phyloP scores from a whole-genome alignment of 2,888 invertebrate species.

The Dasypolia templi region DNA sequence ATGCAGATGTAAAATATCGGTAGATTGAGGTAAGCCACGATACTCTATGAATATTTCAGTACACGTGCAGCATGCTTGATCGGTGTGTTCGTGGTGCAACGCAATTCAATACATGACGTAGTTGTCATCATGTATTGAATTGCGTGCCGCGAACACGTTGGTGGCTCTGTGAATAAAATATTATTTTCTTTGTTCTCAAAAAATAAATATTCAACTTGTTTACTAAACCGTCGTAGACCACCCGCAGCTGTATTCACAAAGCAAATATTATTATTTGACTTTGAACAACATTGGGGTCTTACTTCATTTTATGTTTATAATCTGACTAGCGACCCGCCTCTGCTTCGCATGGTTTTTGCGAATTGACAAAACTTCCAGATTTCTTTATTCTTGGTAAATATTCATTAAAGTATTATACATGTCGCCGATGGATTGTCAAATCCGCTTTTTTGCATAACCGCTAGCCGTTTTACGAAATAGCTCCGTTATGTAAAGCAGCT shows the following conservation, averaged over 20 bases:
- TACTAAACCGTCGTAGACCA: not conserved
- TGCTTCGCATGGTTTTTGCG: not conserved
- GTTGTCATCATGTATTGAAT: too few relatives aligned
- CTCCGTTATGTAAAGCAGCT: too few relatives aligned
- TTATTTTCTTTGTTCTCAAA: not conserved
- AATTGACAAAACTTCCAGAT: not conserved
- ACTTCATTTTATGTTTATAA: not conserved
- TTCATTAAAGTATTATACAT: not conserved
- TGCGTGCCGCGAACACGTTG: too few relatives aligned
- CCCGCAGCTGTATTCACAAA: conserved; percentile 1
- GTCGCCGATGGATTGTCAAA: too few relatives aligned
- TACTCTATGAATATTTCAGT: conserved; percentile 52
- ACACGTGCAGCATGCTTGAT: conserved; percentile 23
- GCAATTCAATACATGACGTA: conserved; percentile 16
- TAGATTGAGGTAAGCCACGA: conserved; percentile 22
- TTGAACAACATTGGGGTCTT: conserved; percentile 1
- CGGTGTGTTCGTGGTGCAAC: not conserved
- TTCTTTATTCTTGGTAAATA: not conserved
- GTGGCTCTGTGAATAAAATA: not conserved
- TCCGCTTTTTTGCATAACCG: too few relatives aligned
- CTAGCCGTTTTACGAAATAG: too few relatives aligned
- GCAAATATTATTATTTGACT: conserved; percentile 11
- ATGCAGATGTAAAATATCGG: conserved; percentile 42
- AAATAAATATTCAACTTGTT: conserved; percentile 21
- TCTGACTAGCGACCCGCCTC: not conserved